Evolutionary conservation across 2,113 vertebrate species (phyloP).

Genomic region (Serilophus lunatus): DNA sequence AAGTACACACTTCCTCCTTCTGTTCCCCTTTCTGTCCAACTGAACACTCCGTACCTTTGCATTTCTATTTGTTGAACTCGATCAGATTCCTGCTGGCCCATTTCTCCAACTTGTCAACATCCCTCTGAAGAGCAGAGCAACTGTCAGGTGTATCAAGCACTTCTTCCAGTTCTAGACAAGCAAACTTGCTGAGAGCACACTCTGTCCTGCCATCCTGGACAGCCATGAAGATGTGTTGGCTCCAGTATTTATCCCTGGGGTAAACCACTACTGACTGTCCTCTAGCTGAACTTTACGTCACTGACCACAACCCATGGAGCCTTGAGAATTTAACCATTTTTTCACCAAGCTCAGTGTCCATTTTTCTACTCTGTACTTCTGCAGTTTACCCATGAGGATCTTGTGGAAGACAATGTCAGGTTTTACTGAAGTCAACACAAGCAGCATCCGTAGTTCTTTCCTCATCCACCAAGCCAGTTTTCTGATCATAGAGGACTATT

Average conservation of each 20-base stretch:
- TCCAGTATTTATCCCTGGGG: not conserved
- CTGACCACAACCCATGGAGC: not conserved
- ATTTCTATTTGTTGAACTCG: not conserved
- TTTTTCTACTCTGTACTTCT: not conserved
- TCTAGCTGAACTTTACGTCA: not conserved
- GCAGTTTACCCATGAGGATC: not conserved
- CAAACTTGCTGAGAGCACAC: not conserved
- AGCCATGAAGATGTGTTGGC: not conserved
- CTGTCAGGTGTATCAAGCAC: not conserved
- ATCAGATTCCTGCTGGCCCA: not conserved
- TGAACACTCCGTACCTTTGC: not conserved
- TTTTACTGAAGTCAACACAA: not conserved
- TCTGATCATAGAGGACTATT: not conserved
- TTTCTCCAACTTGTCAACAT: not conserved
- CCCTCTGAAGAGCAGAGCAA: not conserved
- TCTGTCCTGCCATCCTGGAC: not conserved
- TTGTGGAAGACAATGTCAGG: not conserved
- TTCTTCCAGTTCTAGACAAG: not conserved
- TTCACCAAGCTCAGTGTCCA: not conserved
- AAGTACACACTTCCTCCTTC: not conserved
- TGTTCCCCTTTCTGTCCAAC: not conserved
- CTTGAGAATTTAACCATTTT: not conserved
- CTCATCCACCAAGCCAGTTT: not conserved
- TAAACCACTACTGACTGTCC: not conserved
- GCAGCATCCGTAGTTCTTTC: not conserved